Percentiles rank a stretch among this genome's conserved stretches.
phyloP scores from a whole-genome alignment of 2,113 vertebrate species.

The Mungos mungo region DNA sequence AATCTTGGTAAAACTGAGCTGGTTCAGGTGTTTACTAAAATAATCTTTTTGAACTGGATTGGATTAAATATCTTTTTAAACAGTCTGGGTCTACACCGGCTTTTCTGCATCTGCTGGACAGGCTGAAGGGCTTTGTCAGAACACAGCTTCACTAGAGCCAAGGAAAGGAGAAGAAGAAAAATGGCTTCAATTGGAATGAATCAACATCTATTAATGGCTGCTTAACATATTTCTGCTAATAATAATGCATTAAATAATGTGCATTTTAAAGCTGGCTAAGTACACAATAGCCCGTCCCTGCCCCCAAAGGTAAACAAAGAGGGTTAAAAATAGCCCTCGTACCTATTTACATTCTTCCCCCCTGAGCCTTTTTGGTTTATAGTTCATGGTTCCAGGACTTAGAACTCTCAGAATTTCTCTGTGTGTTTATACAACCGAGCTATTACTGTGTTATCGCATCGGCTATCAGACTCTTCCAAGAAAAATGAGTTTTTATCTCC shows the following conservation, averaged over 20 bases:
- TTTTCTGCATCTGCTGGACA: not conserved
- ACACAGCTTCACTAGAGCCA: not conserved
- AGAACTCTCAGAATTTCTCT: conserved; percentile 61
- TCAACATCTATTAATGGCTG: conserved; percentile 44
- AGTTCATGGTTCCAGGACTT: conserved; percentile 67
- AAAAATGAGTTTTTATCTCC: conserved; percentile 49
- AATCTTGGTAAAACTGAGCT: not conserved
- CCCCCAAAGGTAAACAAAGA: conserved; percentile 62
- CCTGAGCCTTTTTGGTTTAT: conserved; percentile 61
- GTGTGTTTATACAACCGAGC: conserved; percentile 28
- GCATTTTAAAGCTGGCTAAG: conserved; percentile 40
- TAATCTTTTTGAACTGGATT: not conserved
- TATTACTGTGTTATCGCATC: conserved; percentile 2
- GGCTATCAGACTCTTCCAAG: conserved; percentile 24
- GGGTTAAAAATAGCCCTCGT: conserved; percentile 61
- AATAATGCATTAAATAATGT: conserved; percentile 59
- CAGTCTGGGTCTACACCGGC: not conserved
- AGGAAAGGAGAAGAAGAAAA: not conserved
- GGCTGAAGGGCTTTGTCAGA: not conserved
- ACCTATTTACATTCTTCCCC: not conserved
- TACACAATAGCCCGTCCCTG: conserved; percentile 4
- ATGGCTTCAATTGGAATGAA: not conserved
- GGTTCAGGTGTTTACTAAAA: not conserved
- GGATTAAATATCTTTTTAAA: not conserved
- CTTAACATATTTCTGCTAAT: conserved; percentile 47